Conservation (phyloP, 2,888 invertebrate genomes). For the Tridacna crocea region DNA sequence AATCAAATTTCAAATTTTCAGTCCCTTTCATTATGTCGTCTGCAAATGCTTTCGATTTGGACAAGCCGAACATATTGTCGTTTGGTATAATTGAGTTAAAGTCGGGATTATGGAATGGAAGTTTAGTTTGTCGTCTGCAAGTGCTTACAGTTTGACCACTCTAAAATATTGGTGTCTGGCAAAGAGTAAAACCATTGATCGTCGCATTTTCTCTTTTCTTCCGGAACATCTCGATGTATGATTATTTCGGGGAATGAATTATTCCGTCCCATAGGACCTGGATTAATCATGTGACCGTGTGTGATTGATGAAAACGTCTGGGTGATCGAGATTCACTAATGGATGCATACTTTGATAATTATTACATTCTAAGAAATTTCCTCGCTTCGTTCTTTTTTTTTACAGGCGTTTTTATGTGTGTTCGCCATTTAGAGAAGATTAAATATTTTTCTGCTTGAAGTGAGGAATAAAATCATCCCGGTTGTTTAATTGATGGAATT, state of each 20-base stretch:
- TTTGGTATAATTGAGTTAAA: no score
- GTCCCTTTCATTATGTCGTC: no score
- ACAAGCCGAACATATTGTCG: neutral
- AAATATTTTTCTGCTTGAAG: neutral
- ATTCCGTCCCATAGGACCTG: constrained; percentile 22
- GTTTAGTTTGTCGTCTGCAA: no score
- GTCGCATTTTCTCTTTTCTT: constrained; percentile 5
- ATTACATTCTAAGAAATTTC: constrained; percentile 20
- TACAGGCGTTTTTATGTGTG: constrained; percentile 8
- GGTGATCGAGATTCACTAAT: constrained; percentile 26
- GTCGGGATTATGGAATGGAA: no score
- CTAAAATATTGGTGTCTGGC: neutral
- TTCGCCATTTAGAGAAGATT: neutral
- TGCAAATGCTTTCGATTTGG: neutral
- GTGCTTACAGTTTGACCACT: no score
- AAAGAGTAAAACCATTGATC: constrained; percentile 14
- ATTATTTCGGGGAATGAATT: constrained; percentile 29
- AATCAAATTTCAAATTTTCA: no score
- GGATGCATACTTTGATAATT: constrained; percentile 27
- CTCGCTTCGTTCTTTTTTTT: constrained; percentile 7
- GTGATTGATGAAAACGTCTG: constrained; percentile 28
- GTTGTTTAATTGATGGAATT: neutral
- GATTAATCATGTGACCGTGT: constrained; percentile 29
- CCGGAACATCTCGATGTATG: constrained; percentile 22
- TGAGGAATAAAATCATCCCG: neutral